These are phyloP conservation scores for Mesorhabditis spiculigera DNA, from an alignment of 2,888 invertebrate species.

Conservation along the genomic window DNA sequence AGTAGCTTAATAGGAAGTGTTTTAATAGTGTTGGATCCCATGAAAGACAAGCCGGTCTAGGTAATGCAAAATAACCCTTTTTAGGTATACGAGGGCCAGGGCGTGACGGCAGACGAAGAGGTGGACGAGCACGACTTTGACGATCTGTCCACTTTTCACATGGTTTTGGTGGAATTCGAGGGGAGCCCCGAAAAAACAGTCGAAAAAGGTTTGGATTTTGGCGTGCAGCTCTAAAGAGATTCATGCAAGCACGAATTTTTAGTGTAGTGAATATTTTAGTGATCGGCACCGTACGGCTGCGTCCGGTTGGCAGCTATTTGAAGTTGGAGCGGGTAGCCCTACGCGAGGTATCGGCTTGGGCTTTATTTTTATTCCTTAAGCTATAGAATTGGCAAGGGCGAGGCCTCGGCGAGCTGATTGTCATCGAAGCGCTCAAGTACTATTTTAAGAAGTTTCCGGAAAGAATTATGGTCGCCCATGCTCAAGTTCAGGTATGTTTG, in stretches of 20 bases:
- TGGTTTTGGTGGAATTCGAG: neutral
- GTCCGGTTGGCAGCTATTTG: neutral
- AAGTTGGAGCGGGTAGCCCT: conserved; percentile 2
- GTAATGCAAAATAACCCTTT: no score
- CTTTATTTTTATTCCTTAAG: no score
- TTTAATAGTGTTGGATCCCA: no score
- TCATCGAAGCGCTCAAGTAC: neutral
- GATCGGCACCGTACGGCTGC: neutral
- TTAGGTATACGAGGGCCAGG: conserved; percentile 21
- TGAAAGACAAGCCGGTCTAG: no score
- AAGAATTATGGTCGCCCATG: conserved; percentile 1
- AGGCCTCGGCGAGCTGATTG: no score
- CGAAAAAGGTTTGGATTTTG: neutral
- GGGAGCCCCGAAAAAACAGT: neutral
- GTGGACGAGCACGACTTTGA: conserved; percentile 23
- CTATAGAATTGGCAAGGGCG: no score
- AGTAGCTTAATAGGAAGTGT: no score
- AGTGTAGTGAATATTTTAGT: neutral
- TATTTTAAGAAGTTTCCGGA: neutral
- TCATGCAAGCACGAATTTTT: no score
- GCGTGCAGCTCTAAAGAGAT: neutral
- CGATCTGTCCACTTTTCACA: neutral
- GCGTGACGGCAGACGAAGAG: conserved; percentile 23
- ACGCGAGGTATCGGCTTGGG: neutral
- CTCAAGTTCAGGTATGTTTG: neutral